Evolutionary conservation across 2,888 invertebrate species (phyloP), one percentile per base, ranked within the genome.

Genomic region (Scaptomyza cyrtandrae): DNA sequence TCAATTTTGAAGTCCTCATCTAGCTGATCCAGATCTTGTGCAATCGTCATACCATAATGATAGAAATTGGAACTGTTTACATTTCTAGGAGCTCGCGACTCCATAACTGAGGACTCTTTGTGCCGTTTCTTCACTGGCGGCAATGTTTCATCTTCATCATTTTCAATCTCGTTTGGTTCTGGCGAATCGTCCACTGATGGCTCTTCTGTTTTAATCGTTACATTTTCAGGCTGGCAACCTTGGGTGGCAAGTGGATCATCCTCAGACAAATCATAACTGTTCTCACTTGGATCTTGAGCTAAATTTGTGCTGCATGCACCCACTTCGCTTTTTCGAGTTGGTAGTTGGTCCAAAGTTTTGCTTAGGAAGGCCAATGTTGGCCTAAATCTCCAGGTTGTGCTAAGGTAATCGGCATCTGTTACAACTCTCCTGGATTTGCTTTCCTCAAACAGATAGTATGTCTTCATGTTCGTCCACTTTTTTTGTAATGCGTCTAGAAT

Each of bases 11-110:
- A 76, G 19, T 76, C 80, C 29, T 79, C 76, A 46, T 76, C 76
- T 16, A 76, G 45, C 33, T 76, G 80, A 71, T 76, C 76, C 14
- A 76, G 16, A 14, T 76, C 76, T 29, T 79, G 76, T 2, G 76
- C 80, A 24, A 76, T 54, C 0, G 80, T 79, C 76, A 76, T 76
- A 1, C 77, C 76, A 58, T 79, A 76, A 59, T 76, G 80, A 60
- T 71, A 79, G n/a, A 41, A 79, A 59, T 59, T 63, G 2, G 59
- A 11, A 54, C 24, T 49, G 11, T 59, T 37, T 19, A 55, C 11
- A 59, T 48, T 54, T 27, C 33, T 54, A 14, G 46, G 7, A 6
- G 49, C 9, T 27, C 45, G 60, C 3, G 24, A 11, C 7, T 66
- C 78, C 7, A 54, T 27, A 9, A 39, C 27, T 19, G 31, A 7